Evolutionary conservation across 2,888 invertebrate genomes (phyloP), one percentile per base, ranked within the genome.

Genomic region (Diarsia brunnea): DNA sequence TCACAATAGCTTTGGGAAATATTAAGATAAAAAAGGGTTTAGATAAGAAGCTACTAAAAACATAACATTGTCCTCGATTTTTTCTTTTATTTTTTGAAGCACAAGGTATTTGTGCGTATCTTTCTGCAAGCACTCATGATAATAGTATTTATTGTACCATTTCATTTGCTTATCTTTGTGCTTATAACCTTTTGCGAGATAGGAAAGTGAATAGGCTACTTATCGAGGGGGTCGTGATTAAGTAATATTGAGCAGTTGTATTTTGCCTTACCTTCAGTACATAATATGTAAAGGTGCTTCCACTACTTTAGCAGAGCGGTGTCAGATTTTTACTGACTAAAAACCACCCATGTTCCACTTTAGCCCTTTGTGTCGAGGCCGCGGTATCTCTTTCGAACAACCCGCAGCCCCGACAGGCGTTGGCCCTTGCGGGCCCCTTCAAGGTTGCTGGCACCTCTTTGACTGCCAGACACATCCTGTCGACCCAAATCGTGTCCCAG

Each of bases 161-260:
- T 63, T 49, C 10, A 38, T 49, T 70, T 63, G n/a, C 69, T 47
- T 64, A 64, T 64, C 47, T 64, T 49, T 1, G 12, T 43, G 14
- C 12, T 47, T 47, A 19, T 47, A 47, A 38, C 31, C 12, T 8
- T 61, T 61, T n/a, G 63, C 58, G 7, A 60, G 27, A 69, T 5
- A 31, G 16, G 27, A 27, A 60, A 21, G 19, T 14, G 8, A 43
- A 43, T 14, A 27, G 43, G 43, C 10, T 60, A 14, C 43, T 55
- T 61, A 61, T 38, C 8, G 60, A 31, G 21, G 31, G 31, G 31
- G 4, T 61, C 12, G 11, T 61, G 5, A 21, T 7, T 12, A 14
- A 21, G 5, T 38, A 38, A 61, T 61, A 12, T 4, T 53, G 8
- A 21, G 49, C 21, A 2, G 49, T 51, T 51, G 2, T 51, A 10